Percentiles rank a stretch among this genome's conserved stretches.
These are phyloP conservation scores for Sarcophaga subvicina DNA, from an alignment of 2,888 invertebrate species.

Conservation along the genomic window DNA sequence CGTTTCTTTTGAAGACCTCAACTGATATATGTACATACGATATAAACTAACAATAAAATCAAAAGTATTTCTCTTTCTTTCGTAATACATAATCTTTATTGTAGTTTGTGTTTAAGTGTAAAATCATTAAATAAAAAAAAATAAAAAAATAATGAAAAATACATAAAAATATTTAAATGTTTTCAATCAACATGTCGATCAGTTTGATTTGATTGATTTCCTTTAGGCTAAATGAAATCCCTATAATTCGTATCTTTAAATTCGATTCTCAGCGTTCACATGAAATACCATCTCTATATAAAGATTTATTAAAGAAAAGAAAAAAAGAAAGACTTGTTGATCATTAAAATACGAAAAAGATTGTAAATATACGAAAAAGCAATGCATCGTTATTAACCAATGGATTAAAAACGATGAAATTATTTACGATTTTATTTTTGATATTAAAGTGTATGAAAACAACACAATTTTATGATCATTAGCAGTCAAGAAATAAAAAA, in stretches of 20 bases:
- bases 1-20: background rate
- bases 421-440: constrained; percentile 26
- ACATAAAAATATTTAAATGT: constrained; percentile 27
- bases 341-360: constrained; percentile 12
- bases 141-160: background rate
- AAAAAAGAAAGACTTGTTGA: background rate
- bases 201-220: constrained; percentile 45
- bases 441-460: constrained; percentile 26
- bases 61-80: background rate
- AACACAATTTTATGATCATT: constrained; percentile 37
- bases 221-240: constrained; percentile 4
- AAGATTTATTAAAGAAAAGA: background rate
- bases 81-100: no score
- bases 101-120: no score
- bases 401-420: constrained; percentile 30
- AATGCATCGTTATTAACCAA: constrained; percentile 1
- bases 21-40: background rate
- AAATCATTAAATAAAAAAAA: background rate
- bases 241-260: background rate
- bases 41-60: constrained; percentile 23
- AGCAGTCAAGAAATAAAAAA: background rate
- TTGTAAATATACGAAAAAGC: background rate
- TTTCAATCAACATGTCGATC: constrained; percentile 50
- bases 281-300: background rate
- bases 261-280: background rate